Base-by-base conservation (phyloP, 2,797 vertebrate genomes). In the Rhyacichthys aspro region DNA sequence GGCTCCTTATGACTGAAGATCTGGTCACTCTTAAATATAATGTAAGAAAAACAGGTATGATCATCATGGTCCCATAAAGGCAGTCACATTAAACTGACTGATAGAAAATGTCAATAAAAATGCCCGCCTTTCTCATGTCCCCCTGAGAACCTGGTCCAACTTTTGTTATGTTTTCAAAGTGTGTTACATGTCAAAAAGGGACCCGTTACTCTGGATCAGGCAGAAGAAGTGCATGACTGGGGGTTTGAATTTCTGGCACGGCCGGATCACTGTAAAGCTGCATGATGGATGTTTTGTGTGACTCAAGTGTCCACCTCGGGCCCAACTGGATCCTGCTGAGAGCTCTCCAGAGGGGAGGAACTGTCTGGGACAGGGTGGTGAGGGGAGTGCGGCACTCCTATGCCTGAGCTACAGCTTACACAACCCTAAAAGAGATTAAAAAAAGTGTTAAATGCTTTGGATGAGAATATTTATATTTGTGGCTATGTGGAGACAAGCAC, bases 341-440 rank as follows among this genome's bases (percentile, higher is more conserved):
- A 69, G 59, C 59, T 72, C 36, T 91, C 87, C 69, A 71, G 50
- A 34, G 66, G 43, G 48, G 71, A 78, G 0, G 81, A 86, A 62
- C 85, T 85, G 44, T 89, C 85, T 0, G 84, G 79, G 34, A 39
- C 72, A 2, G 65, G 59, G 4, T 64, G 72, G 8, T 59, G 74
- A 37, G 73, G 60, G 9, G 79, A 73, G 17, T 32, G 74, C 23
- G 62, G 11, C 2, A 72, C 33, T 18, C 47, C 72, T 1, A 60
- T 17, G 3, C 38, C 55, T 4, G 60, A 16, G 43, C 5, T 82
- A 57, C 89, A 93, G 65, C 55, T 82, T 58, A 84, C 71, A 61
- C 91, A 92, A 67, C 90, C 90, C 91, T 93, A 58, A 43, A 23
- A 62, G 18, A 67, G 37, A 72, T 1, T 77, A 33, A 8, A 10